Percentiles rank a stretch among this genome's conserved stretches.
These are phyloP conservation scores for Drosophila prolongata DNA, from an alignment of 2,888 invertebrate species.

Conservation along the genomic window DNA sequence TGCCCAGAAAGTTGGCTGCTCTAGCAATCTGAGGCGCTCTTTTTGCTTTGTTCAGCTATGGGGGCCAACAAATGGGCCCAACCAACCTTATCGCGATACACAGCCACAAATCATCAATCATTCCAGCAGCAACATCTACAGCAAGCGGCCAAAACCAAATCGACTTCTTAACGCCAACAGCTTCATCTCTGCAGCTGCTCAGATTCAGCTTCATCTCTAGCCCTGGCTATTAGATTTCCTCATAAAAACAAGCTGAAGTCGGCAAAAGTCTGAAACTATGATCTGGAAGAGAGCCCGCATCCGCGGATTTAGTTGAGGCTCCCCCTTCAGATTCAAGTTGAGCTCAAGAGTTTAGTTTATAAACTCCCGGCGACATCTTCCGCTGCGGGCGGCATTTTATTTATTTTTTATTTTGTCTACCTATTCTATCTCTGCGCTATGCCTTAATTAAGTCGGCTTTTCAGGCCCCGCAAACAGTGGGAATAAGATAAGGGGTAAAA, in stretches of 20 bases:
- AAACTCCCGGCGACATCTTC: slow-evolving; percentile 43
- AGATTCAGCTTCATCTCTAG: slow-evolving; percentile 11
- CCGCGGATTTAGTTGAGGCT: slow-evolving; percentile 7
- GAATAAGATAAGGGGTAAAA: slow-evolving; percentile 7
- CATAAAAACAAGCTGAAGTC: slow-evolving; percentile 33
- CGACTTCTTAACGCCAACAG: slow-evolving; percentile 73
- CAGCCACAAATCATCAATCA: slow-evolving; percentile 66
- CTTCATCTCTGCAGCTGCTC: slow-evolving; percentile 53
- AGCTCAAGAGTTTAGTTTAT: slow-evolving; percentile 38
- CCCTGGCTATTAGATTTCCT: slow-evolving; percentile 52
- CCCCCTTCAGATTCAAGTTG: slow-evolving; percentile 1
- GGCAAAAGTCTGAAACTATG: slow-evolving; percentile 21
- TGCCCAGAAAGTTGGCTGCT: slow-evolving; percentile 55
- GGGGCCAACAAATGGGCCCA: slow-evolving; percentile 29
- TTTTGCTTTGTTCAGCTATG: slow-evolving; percentile 31
- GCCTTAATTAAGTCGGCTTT: slow-evolving; percentile 53
- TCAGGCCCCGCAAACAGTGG: slow-evolving; percentile 21
- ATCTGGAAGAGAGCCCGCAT: slow-evolving; percentile 9
- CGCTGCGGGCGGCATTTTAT: slow-evolving; percentile 21
- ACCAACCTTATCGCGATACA: slow-evolving; percentile 60
- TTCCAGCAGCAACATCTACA: slow-evolving; percentile 34
- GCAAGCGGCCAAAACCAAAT: slow-evolving; percentile 55
- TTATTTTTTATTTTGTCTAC: slow-evolving; percentile 23
- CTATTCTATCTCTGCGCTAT: slow-evolving; percentile 37
- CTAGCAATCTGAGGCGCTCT: slow-evolving; percentile 27